Conservation (phyloP, 1,140 invertebrate species). For the Drosophila sp. region DNA sequence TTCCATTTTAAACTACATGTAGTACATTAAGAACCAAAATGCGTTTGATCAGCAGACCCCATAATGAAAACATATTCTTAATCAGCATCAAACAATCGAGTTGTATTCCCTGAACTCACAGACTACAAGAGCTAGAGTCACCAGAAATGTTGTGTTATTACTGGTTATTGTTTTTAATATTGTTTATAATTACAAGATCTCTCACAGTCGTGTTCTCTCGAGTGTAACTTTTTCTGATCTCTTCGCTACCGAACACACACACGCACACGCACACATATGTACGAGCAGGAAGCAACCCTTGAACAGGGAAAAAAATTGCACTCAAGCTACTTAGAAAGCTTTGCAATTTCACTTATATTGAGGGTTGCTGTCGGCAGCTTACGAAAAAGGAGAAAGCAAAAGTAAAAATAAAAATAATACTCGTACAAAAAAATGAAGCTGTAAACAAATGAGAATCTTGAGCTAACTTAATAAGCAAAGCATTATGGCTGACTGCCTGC, state of each 20-base stretch:
- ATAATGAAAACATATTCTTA: too few species aligned
- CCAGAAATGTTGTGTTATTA: too few species aligned
- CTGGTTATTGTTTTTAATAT: too few species aligned
- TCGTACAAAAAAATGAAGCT: constrained; percentile 27
- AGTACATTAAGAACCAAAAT: too few species aligned
- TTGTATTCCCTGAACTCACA: too few species aligned
- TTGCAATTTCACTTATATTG: constrained; percentile 22
- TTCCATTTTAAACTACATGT: too few species aligned
- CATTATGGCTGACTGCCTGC: constrained; percentile 50
- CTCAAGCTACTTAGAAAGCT: constrained; percentile 65
- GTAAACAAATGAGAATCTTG: constrained; percentile 68
- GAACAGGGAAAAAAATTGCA: constrained; percentile 43
- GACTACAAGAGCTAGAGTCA: too few species aligned
- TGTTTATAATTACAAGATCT: too few species aligned
- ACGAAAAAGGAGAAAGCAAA: neutral
- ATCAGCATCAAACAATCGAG: too few species aligned
- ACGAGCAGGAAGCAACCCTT: constrained; percentile 60
- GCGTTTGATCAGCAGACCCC: too few species aligned
- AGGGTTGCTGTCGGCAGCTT: constrained; percentile 34
- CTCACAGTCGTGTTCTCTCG: too few species aligned
- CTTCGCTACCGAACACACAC: constrained; percentile 39
- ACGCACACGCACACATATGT: constrained; percentile 57
- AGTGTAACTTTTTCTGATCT: too few species aligned
- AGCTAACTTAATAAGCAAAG: constrained; percentile 74
- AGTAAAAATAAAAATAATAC: neutral